These are phyloP conservation scores for Gobionotothen gibberifrons DNA, from an alignment of 2,797 vertebrate species.

Conservation along the genomic window DNA sequence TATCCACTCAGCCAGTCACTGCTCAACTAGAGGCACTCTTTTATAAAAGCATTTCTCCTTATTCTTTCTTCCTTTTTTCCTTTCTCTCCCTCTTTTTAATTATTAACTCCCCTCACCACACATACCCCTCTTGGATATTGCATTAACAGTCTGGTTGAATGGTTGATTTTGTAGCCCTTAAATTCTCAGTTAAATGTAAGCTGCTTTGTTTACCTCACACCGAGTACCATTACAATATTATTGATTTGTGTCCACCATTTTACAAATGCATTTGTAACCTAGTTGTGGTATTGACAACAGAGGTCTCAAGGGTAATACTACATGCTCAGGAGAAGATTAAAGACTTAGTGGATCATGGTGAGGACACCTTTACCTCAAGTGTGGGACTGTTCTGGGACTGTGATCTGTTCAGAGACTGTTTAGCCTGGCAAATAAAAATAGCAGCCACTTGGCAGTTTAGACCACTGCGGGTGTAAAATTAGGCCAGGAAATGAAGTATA, in stretches of 20 bases:
- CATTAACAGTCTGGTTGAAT: not conserved
- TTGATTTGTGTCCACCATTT: slow-evolving; percentile 35
- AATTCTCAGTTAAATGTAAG: slow-evolving; percentile 19
- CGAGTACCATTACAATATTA: slow-evolving; percentile 14
- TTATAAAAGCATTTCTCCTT: not conserved
- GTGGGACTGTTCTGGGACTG: not conserved
- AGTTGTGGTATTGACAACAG: slow-evolving; percentile 35
- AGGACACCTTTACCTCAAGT: slow-evolving; percentile 28
- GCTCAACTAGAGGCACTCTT: slow-evolving; percentile 18
- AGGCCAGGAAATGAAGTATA: slow-evolving; percentile 31
- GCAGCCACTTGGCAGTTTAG: slow-evolving; percentile 26
- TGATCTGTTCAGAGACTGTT: slow-evolving; percentile 8
- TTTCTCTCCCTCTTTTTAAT: slow-evolving; percentile 4
- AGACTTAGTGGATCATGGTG: slow-evolving; percentile 47
- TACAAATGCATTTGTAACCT: slow-evolving; percentile 22
- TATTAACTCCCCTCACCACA: not conserved
- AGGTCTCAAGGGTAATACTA: slow-evolving; percentile 21
- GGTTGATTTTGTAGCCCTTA: not conserved
- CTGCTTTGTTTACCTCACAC: slow-evolving; percentile 20
- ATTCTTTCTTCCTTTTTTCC: not conserved
- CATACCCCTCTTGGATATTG: not conserved
- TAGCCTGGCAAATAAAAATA: slow-evolving; percentile 32
- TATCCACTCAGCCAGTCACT: slow-evolving; percentile 17
- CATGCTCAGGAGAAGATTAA: slow-evolving; percentile 54
- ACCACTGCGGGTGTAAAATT: slow-evolving; percentile 24